phyloP scores from a whole-genome alignment of 2,113 vertebrate genomes.

The Engystomops pustulosus region DNA sequence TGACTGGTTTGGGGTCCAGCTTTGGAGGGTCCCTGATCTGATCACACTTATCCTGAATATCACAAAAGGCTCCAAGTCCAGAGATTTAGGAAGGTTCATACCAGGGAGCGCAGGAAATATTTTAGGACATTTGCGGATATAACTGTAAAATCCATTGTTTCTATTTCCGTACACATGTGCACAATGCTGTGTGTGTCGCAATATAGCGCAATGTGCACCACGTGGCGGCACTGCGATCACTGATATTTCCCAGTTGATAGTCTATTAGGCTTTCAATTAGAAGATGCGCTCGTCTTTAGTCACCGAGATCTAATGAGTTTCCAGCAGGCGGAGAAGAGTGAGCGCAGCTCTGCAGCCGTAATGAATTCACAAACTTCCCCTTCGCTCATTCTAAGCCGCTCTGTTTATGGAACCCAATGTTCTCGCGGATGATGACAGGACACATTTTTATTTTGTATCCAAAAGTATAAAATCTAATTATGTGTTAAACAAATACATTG shows the following conservation, averaged over 20 bases:
- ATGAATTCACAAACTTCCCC: constrained; percentile 23
- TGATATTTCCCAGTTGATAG: constrained; percentile 45
- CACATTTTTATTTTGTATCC: background rate
- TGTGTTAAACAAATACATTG: constrained; percentile 19
- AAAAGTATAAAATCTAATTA: background rate
- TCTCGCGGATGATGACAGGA: constrained; percentile 7
- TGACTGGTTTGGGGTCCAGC: too few species aligned
- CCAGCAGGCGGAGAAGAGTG: background rate
- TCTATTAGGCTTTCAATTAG: constrained; percentile 40
- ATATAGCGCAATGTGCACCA: constrained; percentile 56
- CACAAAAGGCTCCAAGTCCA: too few species aligned
- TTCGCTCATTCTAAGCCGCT: background rate
- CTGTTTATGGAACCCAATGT: constrained; percentile 28
- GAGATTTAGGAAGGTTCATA: background rate
- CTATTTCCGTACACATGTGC: background rate
- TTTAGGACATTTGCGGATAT: background rate
- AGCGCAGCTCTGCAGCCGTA: background rate
- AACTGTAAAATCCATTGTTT: background rate
- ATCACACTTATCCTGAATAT: too few species aligned
- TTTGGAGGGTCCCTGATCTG: too few species aligned
- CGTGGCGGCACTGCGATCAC: constrained; percentile 58
- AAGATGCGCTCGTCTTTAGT: constrained; percentile 10
- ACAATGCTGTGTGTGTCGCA: background rate
- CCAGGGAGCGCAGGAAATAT: background rate
- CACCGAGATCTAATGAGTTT: constrained; percentile 25